Percentiles rank a stretch among this genome's conserved stretches.
These are phyloP conservation scores for Hirtodrosophila cameraria DNA, from an alignment of 2,888 invertebrate species.

Conservation along the genomic window DNA sequence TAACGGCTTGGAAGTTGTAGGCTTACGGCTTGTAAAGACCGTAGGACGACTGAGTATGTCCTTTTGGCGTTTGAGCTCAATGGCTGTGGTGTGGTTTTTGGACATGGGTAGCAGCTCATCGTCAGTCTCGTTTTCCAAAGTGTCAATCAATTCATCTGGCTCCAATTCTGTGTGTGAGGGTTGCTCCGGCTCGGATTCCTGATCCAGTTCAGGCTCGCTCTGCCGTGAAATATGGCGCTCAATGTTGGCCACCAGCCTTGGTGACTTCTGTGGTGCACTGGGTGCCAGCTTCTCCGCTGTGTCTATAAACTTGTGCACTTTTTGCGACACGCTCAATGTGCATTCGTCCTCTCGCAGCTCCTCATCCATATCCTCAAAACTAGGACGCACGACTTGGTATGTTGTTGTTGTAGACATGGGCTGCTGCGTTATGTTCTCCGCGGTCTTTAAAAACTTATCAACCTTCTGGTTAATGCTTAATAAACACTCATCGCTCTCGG, in stretches of 20 bases:
- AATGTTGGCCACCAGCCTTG: constrained; percentile 85
- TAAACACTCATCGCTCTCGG: constrained; percentile 85
- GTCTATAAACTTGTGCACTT: constrained; percentile 87
- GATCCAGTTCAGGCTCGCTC: constrained; percentile 71
- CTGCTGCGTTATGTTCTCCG: constrained; percentile 85
- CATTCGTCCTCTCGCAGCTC: constrained; percentile 87
- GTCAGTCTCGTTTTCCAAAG: constrained; percentile 84
- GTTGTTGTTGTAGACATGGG: constrained; percentile 47
- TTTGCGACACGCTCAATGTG: constrained; percentile 87
- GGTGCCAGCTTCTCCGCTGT: constrained; percentile 86
- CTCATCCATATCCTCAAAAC: constrained; percentile 86
- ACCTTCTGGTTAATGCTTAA: constrained; percentile 88
- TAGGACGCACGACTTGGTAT: constrained; percentile 84
- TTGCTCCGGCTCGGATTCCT: constrained; percentile 60
- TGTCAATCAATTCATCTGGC: constrained; percentile 20
- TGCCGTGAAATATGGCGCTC: constrained; percentile 82
- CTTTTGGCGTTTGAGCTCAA: constrained; percentile 81
- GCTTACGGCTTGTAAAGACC: constrained; percentile 52
- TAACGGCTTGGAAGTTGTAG: constrained; percentile 11
- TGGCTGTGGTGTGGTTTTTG: constrained; percentile 73
- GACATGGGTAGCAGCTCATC: constrained; percentile 89
- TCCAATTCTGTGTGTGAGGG: constrained; percentile 47
- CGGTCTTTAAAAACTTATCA: constrained; percentile 87
- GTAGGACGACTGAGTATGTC: constrained; percentile 86
- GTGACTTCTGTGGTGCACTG: constrained; percentile 83